These are phyloP conservation scores for Heliconius cydno DNA, from an alignment of 2,888 invertebrate species.

Conservation along the genomic window DNA sequence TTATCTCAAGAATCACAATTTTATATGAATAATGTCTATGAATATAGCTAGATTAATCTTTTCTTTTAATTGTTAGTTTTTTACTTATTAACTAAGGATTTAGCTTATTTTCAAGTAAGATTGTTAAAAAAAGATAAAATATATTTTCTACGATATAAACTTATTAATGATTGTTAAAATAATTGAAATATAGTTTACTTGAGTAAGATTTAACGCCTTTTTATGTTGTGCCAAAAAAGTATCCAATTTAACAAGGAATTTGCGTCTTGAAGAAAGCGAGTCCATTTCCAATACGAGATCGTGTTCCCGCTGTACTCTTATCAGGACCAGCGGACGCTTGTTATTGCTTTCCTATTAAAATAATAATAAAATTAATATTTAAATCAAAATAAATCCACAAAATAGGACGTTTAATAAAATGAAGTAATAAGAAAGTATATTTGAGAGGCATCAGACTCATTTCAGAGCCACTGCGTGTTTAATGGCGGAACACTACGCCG, in stretches of 20 bases:
- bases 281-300: conserved; percentile 97
- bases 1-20: neutral
- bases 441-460: too few species aligned
- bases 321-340: conserved; percentile 91
- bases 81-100: too few species aligned
- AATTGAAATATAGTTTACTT: conserved; percentile 71
- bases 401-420: neutral
- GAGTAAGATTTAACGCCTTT: conserved; percentile 89
- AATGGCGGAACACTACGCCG: too few species aligned
- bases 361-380: neutral
- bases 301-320: conserved; percentile 93
- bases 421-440: too few species aligned
- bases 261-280: conserved; percentile 89
- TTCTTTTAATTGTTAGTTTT: too few species aligned
- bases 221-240: conserved; percentile 92
- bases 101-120: too few species aligned
- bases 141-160: neutral
- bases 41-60: neutral
- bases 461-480: too few species aligned
- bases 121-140: too few species aligned
- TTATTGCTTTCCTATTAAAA: conserved; percentile 83
- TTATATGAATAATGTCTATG: neutral
- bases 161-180: conserved; percentile 47
- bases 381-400: neutral
- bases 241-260: conserved; percentile 94